Percentiles rank a stretch among this genome's conserved stretches.
phyloP scores from a whole-genome alignment of 2,797 vertebrate genomes.

The Brachyalestes nurse region DNA sequence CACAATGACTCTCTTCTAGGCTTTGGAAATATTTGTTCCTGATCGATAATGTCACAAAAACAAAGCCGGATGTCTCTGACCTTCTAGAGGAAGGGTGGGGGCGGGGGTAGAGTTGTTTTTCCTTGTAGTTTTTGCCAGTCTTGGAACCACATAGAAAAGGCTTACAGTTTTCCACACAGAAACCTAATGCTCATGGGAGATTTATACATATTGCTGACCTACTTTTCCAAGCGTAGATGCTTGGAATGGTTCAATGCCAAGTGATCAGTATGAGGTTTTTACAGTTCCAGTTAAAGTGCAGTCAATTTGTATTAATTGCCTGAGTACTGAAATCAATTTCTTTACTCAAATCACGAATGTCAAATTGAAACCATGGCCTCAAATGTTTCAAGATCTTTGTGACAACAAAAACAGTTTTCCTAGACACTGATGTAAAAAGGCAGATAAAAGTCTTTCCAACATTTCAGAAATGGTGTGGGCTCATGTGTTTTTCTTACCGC shows the following conservation, averaged over 20 bases:
- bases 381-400: too few species aligned
- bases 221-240: not conserved
- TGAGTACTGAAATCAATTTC: too few species aligned
- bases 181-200: not conserved
- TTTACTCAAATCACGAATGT: too few species aligned
- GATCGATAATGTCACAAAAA: slow-evolving; percentile 4
- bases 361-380: too few species aligned
- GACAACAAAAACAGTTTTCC: too few species aligned
- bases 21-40: slow-evolving; percentile 30
- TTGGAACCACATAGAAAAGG: not conserved
- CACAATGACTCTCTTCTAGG: slow-evolving; percentile 6
- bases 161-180: not conserved
- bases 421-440: too few species aligned
- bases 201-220: too few species aligned
- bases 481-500: too few species aligned
- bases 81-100: not conserved
- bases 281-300: not conserved
- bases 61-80: not conserved
- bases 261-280: not conserved
- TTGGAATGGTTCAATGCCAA: not conserved
- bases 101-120: not conserved
- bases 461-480: too few species aligned
- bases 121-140: not conserved
- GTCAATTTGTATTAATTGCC: not conserved
- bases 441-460: too few species aligned